phyloP scores from a whole-genome alignment of 2,888 invertebrate genomes.

The Heliconius ismenius region DNA sequence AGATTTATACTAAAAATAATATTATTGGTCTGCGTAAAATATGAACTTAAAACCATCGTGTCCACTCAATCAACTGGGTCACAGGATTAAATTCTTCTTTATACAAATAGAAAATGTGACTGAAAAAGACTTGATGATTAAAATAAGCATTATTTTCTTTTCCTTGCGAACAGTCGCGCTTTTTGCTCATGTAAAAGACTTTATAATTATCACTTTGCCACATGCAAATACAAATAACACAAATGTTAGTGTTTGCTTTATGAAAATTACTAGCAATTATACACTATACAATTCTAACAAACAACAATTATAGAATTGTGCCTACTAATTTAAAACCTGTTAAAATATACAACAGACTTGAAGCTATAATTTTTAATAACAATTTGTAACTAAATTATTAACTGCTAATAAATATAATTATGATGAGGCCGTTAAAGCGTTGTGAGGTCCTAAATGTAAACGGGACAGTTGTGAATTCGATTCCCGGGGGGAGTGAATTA shows the following conservation, averaged over 20 bases:
- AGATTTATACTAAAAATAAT: too few species aligned
- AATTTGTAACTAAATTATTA: slow-evolving; percentile 4
- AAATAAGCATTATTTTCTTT: not conserved
- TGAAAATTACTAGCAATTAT: slow-evolving; percentile 19
- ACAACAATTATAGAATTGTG: slow-evolving; percentile 2
- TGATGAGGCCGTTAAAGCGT: not conserved
- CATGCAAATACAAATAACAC: not conserved
- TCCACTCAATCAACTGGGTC: not conserved
- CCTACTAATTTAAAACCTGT: not conserved
- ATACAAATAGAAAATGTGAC: not conserved
- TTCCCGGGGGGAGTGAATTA: too few species aligned
- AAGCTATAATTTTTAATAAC: slow-evolving; percentile 14
- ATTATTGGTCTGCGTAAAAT: not conserved
- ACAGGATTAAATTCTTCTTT: not conserved
- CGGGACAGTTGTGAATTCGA: too few species aligned
- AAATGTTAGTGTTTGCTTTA: not conserved
- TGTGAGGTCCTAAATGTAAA: too few species aligned
- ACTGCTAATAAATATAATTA: not conserved
- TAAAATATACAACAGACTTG: slow-evolving; percentile 7
- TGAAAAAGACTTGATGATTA: not conserved
- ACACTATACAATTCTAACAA: slow-evolving; percentile 1
- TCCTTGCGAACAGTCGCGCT: not conserved
- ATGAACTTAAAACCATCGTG: not conserved
- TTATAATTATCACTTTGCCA: slow-evolving; percentile 18
- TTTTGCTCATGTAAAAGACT: slow-evolving; percentile 3